Evolutionary conservation across 2,888 invertebrate species (phyloP).

Genomic region (Microctonus hyperodae): DNA sequence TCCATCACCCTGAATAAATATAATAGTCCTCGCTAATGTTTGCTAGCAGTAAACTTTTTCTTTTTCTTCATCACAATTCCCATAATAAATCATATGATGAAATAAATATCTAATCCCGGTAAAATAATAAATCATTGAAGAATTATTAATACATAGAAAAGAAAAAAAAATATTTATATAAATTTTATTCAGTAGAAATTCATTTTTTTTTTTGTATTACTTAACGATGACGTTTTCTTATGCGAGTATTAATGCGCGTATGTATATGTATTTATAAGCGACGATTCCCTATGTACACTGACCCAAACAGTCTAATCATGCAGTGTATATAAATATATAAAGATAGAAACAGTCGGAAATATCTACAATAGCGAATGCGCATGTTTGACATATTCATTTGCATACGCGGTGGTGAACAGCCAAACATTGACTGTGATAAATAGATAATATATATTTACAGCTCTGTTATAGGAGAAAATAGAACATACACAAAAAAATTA

Average conservation of each 20-base stretch:
- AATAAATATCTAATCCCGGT: not conserved
- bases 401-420: not conserved
- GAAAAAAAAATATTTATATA: not conserved
- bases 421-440: not conserved
- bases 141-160: not conserved
- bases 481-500: not conserved
- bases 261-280: not conserved
- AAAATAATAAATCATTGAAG: not conserved
- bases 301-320: slow-evolving; percentile 14
- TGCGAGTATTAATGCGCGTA: not conserved
- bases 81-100: not conserved
- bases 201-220: no score
- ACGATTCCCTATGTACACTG: not conserved
- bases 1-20: slow-evolving; percentile 7
- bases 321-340: no score
- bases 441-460: not conserved
- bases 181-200: not conserved
- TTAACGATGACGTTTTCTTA: no score
- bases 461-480: not conserved
- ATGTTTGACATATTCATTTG: slow-evolving; percentile 20
- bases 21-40: not conserved
- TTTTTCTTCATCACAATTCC: not conserved
- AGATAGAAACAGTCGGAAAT: slow-evolving; percentile 14
- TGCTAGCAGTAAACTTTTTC: not conserved
- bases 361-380: slow-evolving; percentile 13